phyloP scores from a whole-genome alignment of 2,888 invertebrate genomes.

The Drosophila nr. fundita region DNA sequence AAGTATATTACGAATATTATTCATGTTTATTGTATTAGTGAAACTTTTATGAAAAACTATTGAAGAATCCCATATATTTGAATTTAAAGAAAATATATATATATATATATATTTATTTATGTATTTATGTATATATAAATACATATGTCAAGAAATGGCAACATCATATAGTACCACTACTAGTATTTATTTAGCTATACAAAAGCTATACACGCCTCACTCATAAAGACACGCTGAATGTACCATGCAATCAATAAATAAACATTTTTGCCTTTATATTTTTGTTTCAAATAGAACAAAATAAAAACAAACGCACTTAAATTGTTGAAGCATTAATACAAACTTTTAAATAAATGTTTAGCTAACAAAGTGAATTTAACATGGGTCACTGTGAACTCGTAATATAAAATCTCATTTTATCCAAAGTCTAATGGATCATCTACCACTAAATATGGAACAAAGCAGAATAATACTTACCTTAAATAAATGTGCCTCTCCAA shows the following conservation, averaged over 20 bases:
- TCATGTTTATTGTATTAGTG: conserved; percentile 77
- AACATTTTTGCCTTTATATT: conserved; percentile 10
- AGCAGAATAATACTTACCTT: conserved; percentile 48
- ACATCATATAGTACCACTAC: conserved; percentile 42
- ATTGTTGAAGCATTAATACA: conserved; percentile 36
- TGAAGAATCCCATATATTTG: conserved; percentile 49
- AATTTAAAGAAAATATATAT: conserved; percentile 57
- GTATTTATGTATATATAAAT: conserved; percentile 35
- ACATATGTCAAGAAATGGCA: conserved; percentile 28
- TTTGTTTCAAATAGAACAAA: conserved; percentile 3
- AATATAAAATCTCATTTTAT: conserved; percentile 34
- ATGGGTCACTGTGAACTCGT: conserved; percentile 21
- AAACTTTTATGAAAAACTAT: conserved; percentile 62
- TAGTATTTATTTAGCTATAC: conserved; percentile 53
- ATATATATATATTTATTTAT: conserved; percentile 38
- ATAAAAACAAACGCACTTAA: conserved; percentile 21
- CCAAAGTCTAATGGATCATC: conserved; percentile 35
- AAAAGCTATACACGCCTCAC: conserved; percentile 21
- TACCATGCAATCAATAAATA: conserved; percentile 26
- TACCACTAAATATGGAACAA: conserved; percentile 37
- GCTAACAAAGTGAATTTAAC: conserved; percentile 40
- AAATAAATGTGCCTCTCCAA: conserved; percentile 60
- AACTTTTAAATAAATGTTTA: conserved; percentile 14
- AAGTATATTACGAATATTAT: conserved; percentile 61
- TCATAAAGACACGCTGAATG: conserved; percentile 22